These are phyloP conservation scores for Caenorhabditis zanzibari DNA, from an alignment of 2,888 invertebrate species.

Conservation along the genomic window DNA sequence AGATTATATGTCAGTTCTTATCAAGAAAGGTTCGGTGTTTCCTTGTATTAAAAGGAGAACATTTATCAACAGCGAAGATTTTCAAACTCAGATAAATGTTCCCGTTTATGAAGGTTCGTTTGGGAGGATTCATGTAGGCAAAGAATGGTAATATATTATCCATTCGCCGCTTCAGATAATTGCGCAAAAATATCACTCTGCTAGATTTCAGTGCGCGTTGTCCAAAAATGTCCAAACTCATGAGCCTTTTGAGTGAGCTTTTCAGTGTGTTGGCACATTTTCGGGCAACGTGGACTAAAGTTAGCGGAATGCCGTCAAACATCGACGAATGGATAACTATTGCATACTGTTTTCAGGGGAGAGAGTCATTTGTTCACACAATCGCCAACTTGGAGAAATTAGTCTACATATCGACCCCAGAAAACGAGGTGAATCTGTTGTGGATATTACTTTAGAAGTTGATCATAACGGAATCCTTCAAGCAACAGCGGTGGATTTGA, in stretches of 20 bases:
- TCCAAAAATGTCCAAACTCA: no score
- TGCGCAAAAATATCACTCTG: no score
- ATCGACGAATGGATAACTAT: neutral
- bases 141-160: no score
- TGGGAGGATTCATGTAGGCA: no score
- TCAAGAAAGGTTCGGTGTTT: constrained; percentile 52
- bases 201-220: no score
- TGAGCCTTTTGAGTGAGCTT: no score
- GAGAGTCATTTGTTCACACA: constrained; percentile 51
- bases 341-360: constrained; percentile 25
- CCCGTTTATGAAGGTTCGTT: constrained; percentile 59
- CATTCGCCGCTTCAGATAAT: no score
- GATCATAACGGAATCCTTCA: constrained; percentile 67
- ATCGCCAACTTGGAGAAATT: constrained; percentile 56
- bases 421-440: constrained; percentile 52
- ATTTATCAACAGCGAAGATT: constrained; percentile 62
- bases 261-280: no score
- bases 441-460: constrained; percentile 56
- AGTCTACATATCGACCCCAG: constrained; percentile 24
- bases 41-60: constrained; percentile 55
- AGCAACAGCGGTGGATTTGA: constrained; percentile 54
- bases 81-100: constrained; percentile 52
- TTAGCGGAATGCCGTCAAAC: neutral
- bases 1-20: constrained; percentile 64
- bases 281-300: neutral